Percentiles rank a stretch among this genome's conserved stretches.
These are phyloP conservation scores for Tylochromis polylepis DNA, from an alignment of 2,113 vertebrate genomes.

Conservation along the genomic window DNA sequence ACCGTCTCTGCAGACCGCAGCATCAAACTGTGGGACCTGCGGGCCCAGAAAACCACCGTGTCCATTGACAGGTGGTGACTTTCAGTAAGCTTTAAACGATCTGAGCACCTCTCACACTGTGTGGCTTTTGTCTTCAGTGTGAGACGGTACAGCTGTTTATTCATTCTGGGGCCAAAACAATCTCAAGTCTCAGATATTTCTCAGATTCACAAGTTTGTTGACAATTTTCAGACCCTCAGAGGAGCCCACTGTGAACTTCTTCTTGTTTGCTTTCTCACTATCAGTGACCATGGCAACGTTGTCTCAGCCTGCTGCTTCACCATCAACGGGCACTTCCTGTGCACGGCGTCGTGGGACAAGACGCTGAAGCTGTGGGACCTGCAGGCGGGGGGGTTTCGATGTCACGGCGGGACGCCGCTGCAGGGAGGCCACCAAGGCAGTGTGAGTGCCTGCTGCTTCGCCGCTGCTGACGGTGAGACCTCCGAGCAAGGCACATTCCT, in stretches of 20 bases:
- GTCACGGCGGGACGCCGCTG: conserved; percentile 52
- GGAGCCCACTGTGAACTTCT: neutral
- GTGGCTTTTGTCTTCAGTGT: neutral
- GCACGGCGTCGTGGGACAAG: conserved; percentile 79
- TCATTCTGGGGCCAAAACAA: neutral
- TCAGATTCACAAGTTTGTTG: neutral
- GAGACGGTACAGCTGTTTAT: neutral
- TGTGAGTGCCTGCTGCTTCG: conserved; percentile 75
- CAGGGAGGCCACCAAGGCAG: conserved; percentile 65
- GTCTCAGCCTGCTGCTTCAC: conserved; percentile 78
- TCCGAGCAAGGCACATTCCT: neutral
- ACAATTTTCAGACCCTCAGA: neutral
- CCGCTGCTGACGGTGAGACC: conserved; percentile 68
- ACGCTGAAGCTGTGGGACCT: conserved; percentile 77
- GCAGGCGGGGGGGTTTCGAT: conserved; percentile 62
- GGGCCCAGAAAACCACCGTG: conserved; percentile 61
- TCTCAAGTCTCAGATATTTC: neutral
- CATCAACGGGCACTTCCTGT: conserved; percentile 69
- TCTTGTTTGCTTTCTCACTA: neutral
- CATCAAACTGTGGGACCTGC: conserved; percentile 77
- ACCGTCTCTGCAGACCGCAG: conserved; percentile 71
- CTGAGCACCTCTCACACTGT: neutral
- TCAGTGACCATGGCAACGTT: conserved; percentile 71
- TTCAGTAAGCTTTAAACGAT: neutral
- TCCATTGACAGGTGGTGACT: conserved; percentile 62